These are phyloP conservation scores for Sylvia atricapilla DNA, from an alignment of 2,113 vertebrate species.

Conservation along the genomic window DNA sequence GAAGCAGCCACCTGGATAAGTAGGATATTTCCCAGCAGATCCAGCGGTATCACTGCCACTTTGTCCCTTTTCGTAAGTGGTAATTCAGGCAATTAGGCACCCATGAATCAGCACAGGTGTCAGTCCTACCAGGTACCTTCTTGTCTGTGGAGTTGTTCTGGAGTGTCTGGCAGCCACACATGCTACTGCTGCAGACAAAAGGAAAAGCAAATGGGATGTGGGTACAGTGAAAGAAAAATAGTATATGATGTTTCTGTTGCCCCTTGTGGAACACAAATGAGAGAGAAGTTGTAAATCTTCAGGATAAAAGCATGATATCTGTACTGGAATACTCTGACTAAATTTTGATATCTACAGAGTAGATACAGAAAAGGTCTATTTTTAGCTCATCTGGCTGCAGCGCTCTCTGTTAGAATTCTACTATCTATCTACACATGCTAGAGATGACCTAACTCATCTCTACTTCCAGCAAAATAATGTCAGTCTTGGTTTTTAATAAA, in stretches of 20 bases:
- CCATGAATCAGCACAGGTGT: neutral
- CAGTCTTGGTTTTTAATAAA: neutral
- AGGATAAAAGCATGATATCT: neutral
- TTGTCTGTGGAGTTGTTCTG: neutral
- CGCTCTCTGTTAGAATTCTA: neutral
- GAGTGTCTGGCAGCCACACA: rapidly evolving
- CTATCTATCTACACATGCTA: neutral
- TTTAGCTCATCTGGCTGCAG: neutral
- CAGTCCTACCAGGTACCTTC: neutral
- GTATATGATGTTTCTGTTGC: neutral
- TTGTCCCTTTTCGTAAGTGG: neutral
- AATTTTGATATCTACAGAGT: neutral
- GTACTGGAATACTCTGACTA: neutral
- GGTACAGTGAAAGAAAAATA: neutral
- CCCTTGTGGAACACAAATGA: neutral
- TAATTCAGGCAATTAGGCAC: neutral
- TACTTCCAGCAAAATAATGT: neutral
- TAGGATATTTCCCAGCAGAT: neutral
- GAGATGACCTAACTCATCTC: neutral
- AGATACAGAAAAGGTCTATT: neutral
- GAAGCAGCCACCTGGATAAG: neutral
- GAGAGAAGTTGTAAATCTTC: neutral
- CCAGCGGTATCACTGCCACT: neutral
- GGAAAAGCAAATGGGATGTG: neutral
- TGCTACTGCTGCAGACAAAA: neutral